Conservation (phyloP, 1,140 invertebrate species). For the Hyphantria cunea region DNA sequence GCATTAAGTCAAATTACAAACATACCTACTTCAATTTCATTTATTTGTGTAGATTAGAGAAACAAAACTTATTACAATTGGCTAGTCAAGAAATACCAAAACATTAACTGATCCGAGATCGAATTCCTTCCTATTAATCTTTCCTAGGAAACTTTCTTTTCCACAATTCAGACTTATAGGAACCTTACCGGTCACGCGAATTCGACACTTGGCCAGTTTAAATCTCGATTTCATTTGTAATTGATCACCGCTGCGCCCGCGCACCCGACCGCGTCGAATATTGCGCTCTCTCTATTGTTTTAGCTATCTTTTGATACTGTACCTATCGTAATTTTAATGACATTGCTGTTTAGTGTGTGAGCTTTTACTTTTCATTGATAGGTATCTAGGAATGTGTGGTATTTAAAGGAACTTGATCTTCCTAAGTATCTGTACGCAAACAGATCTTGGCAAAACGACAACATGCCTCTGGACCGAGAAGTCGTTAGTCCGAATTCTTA, state of each 20-base stretch:
- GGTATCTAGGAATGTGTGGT: background rate
- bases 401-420: too few relatives aligned
- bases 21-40: too few relatives aligned
- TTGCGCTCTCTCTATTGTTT: constrained; percentile 29
- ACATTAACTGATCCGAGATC: background rate
- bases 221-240: constrained; percentile 26
- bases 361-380: constrained; percentile 25
- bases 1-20: too few relatives aligned
- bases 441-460: too few relatives aligned
- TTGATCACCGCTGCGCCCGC: constrained; percentile 19
- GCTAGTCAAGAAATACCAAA: background rate
- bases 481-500: too few relatives aligned
- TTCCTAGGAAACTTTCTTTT: background rate
- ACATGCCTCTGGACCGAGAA: too few relatives aligned
- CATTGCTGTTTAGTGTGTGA: constrained; percentile 17
- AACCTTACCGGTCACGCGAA: constrained; percentile 1
- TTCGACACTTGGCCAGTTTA: constrained; percentile 20
- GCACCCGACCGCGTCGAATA: constrained; percentile 21
- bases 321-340: constrained; percentile 15
- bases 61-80: too few relatives aligned
- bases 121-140: too few relatives aligned
- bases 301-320: constrained; percentile 14
- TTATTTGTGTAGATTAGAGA: too few relatives aligned
- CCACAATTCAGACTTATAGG: background rate
- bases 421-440: background rate